Percentiles rank a stretch among this genome's conserved stretches.
These are phyloP conservation scores for Pseudochaenichthys georgianus DNA, from an alignment of 2,797 vertebrate genomes.

Conservation along the genomic window DNA sequence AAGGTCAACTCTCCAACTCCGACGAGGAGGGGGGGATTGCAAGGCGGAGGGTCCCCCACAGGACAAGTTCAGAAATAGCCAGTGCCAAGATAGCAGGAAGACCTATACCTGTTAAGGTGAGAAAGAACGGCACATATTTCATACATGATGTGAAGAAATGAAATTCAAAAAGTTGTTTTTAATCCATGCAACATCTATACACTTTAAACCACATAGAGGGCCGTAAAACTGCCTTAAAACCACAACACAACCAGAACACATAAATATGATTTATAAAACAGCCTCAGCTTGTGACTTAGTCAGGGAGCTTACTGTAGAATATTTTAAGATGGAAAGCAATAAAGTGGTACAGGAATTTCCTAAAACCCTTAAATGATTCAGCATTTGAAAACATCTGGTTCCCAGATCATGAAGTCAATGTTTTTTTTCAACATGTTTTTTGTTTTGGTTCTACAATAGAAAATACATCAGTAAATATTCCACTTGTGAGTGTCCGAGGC, in stretches of 20 bases:
- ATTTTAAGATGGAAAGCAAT: background rate
- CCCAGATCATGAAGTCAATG: no score
- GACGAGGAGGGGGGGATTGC: conserved; percentile 83
- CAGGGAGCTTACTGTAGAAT: no score
- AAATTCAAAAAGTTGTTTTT: background rate
- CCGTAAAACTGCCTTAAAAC: background rate
- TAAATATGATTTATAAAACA: background rate
- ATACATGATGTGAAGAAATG: background rate
- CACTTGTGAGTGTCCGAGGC: no score
- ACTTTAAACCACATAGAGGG: background rate
- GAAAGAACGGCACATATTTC: background rate
- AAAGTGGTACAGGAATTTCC: no score
- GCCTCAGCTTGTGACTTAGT: background rate
- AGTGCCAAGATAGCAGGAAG: conserved; percentile 94
- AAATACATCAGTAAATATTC: no score
- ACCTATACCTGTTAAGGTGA: conserved; percentile 86
- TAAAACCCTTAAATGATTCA: no score
- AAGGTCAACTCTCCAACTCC: conserved; percentile 71
- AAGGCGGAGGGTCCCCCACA: conserved; percentile 90
- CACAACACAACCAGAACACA: background rate
- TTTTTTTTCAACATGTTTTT: no score
- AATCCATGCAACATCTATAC: background rate
- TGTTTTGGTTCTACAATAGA: no score
- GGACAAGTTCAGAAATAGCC: conserved; percentile 93
- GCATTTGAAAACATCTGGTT: no score